phyloP scores from a whole-genome alignment of 2,888 invertebrate species.

The Octonoba sinensis region DNA sequence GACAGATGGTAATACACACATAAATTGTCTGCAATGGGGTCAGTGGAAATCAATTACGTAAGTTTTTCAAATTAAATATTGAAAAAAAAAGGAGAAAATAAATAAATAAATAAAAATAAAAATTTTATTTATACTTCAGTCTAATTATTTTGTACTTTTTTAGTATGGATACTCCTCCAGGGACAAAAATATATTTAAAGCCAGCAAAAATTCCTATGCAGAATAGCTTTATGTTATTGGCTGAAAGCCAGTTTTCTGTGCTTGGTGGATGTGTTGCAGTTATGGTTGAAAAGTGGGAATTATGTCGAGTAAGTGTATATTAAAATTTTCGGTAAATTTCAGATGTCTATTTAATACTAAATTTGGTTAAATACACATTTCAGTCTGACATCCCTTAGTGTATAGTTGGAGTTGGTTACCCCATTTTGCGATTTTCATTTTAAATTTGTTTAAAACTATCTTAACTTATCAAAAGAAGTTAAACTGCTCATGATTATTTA shows the following conservation, averaged over 20 bases:
- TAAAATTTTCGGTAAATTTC: not conserved
- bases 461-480: no score
- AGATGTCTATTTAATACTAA: not conserved
- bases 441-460: no score
- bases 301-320: slow-evolving; percentile 73
- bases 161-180: slow-evolving; percentile 87
- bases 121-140: not conserved
- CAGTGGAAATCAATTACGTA: slow-evolving; percentile 78
- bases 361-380: no score
- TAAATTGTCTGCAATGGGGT: slow-evolving; percentile 84
- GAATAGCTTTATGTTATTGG: slow-evolving; percentile 72
- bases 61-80: not conserved
- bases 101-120: no score
- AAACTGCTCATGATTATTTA: no score
- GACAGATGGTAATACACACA: slow-evolving; percentile 85
- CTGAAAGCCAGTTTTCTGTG: slow-evolving; percentile 78
- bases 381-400: no score
- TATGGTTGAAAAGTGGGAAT: slow-evolving; percentile 90
- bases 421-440: no score
- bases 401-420: no score
- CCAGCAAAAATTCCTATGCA: slow-evolving; percentile 70
- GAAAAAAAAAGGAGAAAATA: not conserved
- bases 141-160: slow-evolving; percentile 38
- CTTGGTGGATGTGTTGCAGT: slow-evolving; percentile 87
- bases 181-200: slow-evolving; percentile 81